phyloP scores from a whole-genome alignment of 2,113 vertebrate genomes.

The Tachysurus fulvidraco region DNA sequence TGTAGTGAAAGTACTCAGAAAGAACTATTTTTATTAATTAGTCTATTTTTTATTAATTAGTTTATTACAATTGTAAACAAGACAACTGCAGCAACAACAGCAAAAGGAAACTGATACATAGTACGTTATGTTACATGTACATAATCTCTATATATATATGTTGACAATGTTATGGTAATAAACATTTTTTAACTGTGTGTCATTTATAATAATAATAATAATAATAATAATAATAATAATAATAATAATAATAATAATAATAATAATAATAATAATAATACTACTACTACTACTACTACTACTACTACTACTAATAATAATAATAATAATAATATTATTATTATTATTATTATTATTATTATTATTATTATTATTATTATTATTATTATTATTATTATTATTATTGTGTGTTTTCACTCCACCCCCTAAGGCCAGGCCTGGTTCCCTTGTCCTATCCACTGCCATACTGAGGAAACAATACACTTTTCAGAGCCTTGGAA shows the following conservation, averaged over 20 bases:
- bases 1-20: neutral
- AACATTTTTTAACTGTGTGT: neutral
- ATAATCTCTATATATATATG: neutral
- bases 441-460: neutral
- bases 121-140: neutral
- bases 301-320: too few relatives aligned
- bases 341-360: too few relatives aligned
- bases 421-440: neutral
- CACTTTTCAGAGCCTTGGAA: neutral
- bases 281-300: too few relatives aligned
- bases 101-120: too few relatives aligned
- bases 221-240: too few relatives aligned
- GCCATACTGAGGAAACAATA: neutral
- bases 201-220: neutral
- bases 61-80: neutral
- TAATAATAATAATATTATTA: too few relatives aligned
- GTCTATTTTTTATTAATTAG: too few relatives aligned
- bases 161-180: slow-evolving; percentile 4
- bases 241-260: too few relatives aligned
- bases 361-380: too few relatives aligned
- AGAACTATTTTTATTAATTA: neutral
- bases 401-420: neutral
- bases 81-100: neutral
- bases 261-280: too few relatives aligned
- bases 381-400: neutral